Evolutionary conservation across 2,797 vertebrate genomes (phyloP), one percentile per base, ranked within the genome.

Genomic region (Aplochiton taeniatus): DNA sequence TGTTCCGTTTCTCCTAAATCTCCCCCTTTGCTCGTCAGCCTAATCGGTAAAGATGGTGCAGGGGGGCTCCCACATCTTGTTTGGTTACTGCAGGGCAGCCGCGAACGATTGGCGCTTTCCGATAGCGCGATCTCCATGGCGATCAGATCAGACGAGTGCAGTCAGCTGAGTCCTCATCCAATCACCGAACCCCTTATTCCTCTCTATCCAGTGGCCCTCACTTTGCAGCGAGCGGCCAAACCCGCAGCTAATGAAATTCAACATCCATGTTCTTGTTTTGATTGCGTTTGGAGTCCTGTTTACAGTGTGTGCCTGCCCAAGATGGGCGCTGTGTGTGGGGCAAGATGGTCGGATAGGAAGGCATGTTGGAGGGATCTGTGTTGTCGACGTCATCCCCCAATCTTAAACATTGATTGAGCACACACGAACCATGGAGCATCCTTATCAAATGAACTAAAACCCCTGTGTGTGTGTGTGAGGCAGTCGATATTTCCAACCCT

Each of bases 31-130:
- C 85, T 84, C 85, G 69, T 58, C 65, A 4, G 47, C 65, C 70
- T 88, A 84, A 91, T 88, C 83, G 85, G 74, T 65, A 72, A 84
- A 84, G 80, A 79, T 71, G 68, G 69, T 68, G 49, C 75, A 68
- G 72, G 81, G 83, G 70, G 83, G 67, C 69, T 64, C 63, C 66
- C 80, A 83, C 83, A 86, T 88, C 83, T 83, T 70, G 85, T 86
- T 86, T 83, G 83, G 89, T 89, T 91, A 85, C 82, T 85, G 73
- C 69, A 63, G 73, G 80, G 79, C 71, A 79, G 81, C 61, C 60
- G 79, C 76, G 57, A 72, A 69, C 52, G 67, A 90, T 84, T 70
- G 81, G 73, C 57, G 61, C 19, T 10, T 58, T 81, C 76, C 84
- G 83, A 90, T 86, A 83, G 62, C 81, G 73, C 70, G 72, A 84